phyloP scores from a whole-genome alignment of 2,888 invertebrate genomes.

The Morpho deidamia region DNA sequence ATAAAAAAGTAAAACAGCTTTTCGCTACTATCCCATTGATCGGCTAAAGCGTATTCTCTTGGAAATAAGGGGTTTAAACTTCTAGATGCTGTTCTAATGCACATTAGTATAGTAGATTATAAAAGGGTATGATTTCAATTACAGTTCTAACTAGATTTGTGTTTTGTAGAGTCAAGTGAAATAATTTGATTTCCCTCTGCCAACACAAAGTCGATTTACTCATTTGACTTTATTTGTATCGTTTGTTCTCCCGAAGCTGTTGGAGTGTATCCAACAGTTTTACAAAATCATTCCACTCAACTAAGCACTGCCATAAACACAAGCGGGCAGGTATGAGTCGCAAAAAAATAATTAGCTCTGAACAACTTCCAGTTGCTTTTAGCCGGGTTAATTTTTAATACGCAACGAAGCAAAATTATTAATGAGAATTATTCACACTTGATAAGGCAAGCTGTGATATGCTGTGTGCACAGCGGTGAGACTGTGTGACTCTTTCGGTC shows the following conservation, averaged over 20 bases:
- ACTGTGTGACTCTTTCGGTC: too few relatives aligned
- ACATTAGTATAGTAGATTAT: too few relatives aligned
- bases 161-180: constrained; percentile 19
- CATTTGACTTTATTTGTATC: constrained; percentile 74
- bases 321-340: constrained; percentile 72
- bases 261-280: constrained; percentile 73
- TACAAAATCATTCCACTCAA: constrained; percentile 79
- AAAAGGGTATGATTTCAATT: too few relatives aligned
- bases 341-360: constrained; percentile 72
- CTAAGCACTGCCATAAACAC: constrained; percentile 77
- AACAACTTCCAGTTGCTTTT: constrained; percentile 50
- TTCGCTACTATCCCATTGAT: too few relatives aligned
- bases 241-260: constrained; percentile 63
- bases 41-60: too few relatives aligned
- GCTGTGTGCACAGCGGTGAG: too few relatives aligned
- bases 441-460: too few relatives aligned
- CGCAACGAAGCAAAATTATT: constrained; percentile 10
- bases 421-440: neutral
- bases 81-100: too few relatives aligned
- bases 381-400: constrained; percentile 49
- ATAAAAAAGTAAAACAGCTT: too few relatives aligned
- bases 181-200: constrained; percentile 29
- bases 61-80: too few relatives aligned
- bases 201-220: constrained; percentile 52
- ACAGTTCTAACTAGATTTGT: too few relatives aligned